Evolutionary conservation across 2,113 vertebrate species (phyloP), one percentile per base, ranked within the genome.

Genomic region (Probosciger aterrimus): DNA sequence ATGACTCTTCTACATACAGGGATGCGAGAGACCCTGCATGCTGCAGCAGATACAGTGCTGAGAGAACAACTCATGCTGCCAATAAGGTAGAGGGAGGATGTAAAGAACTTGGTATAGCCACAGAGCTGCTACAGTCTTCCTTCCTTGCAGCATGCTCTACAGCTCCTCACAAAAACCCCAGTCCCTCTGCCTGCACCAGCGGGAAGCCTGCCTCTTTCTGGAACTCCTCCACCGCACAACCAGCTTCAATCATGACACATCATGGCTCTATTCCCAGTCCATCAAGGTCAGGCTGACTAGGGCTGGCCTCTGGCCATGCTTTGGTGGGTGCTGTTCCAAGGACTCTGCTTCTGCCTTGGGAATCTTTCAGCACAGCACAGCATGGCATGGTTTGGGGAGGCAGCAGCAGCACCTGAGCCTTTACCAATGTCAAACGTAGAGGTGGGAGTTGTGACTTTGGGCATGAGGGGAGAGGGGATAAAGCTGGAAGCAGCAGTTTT

Each of bases 251-350:
- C 92, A 93, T 92, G 96, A 96, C 70, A 96, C 49, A 82, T 76
- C 70, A 55, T 96, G 96, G 96, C 92, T 91, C 52, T 53, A 24
- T 94, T 94, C 96, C 96, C 95, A 96, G 92, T 89, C 81, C 88
- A 95, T 80, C 96, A 93, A 97, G 96, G 96, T 94, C 96, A 96
- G 89, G 74, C 93, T 89, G 88, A 87, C 74, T 76, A 50, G 86
- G 83, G 67, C 81, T 97, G 96, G 95, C 91, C 81, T 63, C 65
- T 49, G 0, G 62, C 96, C 96, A 87, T 39, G 28, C 81, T 93
- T 91, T 91, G 70, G 62, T 96, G 83, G 88, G 77, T 93, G 78
- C 88, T 87, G 70, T 85, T 96, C 92, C 95, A 96, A 94, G 77
- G 83, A 81, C 57, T 93, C 68, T 92, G 67, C 41, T 85, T 91